A percentile compares a stretch with the other conserved stretches of the same genome.
phyloP scores from a whole-genome alignment of 1,140 invertebrate genomes.

The Episyrphus balteatus region DNA sequence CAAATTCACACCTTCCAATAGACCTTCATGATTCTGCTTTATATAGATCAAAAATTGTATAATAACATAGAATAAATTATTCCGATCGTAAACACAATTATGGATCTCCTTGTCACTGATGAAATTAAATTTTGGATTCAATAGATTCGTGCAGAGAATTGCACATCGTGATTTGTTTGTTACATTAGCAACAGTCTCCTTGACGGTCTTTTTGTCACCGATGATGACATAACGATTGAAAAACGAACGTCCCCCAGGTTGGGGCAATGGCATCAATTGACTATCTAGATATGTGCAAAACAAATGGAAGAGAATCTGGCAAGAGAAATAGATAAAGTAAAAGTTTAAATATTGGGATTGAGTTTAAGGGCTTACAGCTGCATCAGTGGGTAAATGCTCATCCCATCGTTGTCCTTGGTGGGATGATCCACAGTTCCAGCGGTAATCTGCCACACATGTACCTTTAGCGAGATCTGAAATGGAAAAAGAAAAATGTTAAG shows the following conservation, averaged over 20 bases:
- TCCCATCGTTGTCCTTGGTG: slow-evolving; percentile 68
- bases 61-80: slow-evolving; percentile 72
- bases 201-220: slow-evolving; percentile 35
- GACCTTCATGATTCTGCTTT: slow-evolving; percentile 61
- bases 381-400: slow-evolving; percentile 66
- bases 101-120: slow-evolving; percentile 35
- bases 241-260: slow-evolving; percentile 67
- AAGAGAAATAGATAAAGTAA: slow-evolving; percentile 1
- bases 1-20: slow-evolving; percentile 65
- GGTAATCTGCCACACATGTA: slow-evolving; percentile 69
- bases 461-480: slow-evolving; percentile 53
- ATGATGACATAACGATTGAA: slow-evolving; percentile 40
- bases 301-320: slow-evolving; percentile 69
- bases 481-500: slow-evolving; percentile 2
- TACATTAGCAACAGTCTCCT: slow-evolving; percentile 32
- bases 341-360: not conserved
- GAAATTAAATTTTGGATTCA: slow-evolving; percentile 36
- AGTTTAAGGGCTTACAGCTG: slow-evolving; percentile 50
- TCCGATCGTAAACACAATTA: slow-evolving; percentile 52
- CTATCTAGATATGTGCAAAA: slow-evolving; percentile 72
- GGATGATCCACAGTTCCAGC: slow-evolving; percentile 63
- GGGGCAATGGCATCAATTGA: slow-evolving; percentile 62
- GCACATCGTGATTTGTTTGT: slow-evolving; percentile 33
- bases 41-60: slow-evolving; percentile 68
- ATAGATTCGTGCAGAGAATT: slow-evolving; percentile 23